Percentiles rank a stretch among this genome's conserved stretches.
Conservation (phyloP, 2,113 vertebrate genomes). For the Diadophis punctatus region DNA sequence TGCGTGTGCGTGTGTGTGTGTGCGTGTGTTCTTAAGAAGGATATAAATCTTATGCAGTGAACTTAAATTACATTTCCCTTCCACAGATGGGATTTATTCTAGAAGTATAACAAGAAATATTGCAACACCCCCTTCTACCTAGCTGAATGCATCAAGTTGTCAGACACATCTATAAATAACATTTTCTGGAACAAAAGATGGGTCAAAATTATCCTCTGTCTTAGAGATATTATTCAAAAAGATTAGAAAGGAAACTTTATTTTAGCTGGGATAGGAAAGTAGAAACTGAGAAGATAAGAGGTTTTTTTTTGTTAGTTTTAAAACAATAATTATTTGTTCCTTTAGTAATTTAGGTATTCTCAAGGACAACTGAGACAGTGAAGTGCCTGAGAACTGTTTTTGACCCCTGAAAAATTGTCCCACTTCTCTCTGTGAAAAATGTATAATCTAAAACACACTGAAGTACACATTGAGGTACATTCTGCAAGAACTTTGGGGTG, state of each 20-base stretch:
- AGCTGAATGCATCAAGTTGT: not conserved
- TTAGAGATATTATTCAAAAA: not conserved
- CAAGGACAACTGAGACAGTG: not conserved
- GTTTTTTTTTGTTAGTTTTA: not conserved
- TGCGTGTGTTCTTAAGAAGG: not conserved
- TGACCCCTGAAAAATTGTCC: not conserved
- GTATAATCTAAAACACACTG: not conserved
- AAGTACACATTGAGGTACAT: not conserved
- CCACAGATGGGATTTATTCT: not conserved
- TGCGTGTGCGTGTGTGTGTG: no score
- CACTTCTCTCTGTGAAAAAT: not conserved
- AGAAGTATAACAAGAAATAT: not conserved
- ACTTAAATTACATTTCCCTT: not conserved
- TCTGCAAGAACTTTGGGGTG: not conserved
- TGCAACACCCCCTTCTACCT: not conserved
- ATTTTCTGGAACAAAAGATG: not conserved
- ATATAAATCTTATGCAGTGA: not conserved
- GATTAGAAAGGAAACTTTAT: not conserved
- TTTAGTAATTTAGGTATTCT: not conserved
- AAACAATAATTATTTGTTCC: not conserved
- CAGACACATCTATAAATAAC: not conserved
- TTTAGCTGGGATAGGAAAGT: not conserved
- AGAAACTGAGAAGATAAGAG: not conserved
- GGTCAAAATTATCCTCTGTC: not conserved
- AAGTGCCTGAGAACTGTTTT: not conserved